Evolutionary conservation across 1,140 invertebrate species (phyloP).

Genomic region (Euglossa dilemma): DNA sequence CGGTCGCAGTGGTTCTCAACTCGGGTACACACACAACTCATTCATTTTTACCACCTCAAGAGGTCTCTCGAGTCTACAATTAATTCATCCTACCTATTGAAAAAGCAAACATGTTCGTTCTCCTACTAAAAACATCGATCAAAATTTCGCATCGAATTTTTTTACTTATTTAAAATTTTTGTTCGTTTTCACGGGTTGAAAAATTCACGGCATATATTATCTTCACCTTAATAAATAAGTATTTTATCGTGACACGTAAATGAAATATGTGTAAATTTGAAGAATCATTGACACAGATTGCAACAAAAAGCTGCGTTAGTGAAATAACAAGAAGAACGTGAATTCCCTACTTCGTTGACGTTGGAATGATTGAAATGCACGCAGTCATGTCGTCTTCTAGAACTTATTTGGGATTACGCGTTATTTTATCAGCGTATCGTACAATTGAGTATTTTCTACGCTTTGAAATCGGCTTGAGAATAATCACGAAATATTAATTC

Average conservation of each 20-base stretch:
- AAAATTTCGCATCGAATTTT: background rate
- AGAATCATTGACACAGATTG: background rate
- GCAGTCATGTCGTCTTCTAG: constrained; percentile 5
- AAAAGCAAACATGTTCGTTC: no score
- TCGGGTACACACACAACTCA: background rate
- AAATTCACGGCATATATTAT: background rate
- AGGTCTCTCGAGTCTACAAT: background rate
- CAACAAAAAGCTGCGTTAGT: background rate
- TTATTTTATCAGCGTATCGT: background rate
- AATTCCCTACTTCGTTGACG: constrained; percentile 15
- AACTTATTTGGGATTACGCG: background rate
- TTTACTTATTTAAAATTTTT: background rate
- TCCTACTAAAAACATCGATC: no score
- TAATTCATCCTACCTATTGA: background rate
- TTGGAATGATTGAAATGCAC: constrained; percentile 18
- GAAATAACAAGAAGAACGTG: constrained; percentile 8
- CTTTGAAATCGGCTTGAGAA: no score
- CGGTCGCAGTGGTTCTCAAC: constrained; percentile 21
- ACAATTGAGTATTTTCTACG: background rate
- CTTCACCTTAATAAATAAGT: background rate
- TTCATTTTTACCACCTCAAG: background rate
- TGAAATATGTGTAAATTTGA: background rate
- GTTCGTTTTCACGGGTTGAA: background rate
- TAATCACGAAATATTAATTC: background rate
- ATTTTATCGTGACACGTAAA: background rate